These are phyloP conservation scores for Hesperophylax magnus DNA, from an alignment of 1,140 invertebrate species.

Conservation along the genomic window DNA sequence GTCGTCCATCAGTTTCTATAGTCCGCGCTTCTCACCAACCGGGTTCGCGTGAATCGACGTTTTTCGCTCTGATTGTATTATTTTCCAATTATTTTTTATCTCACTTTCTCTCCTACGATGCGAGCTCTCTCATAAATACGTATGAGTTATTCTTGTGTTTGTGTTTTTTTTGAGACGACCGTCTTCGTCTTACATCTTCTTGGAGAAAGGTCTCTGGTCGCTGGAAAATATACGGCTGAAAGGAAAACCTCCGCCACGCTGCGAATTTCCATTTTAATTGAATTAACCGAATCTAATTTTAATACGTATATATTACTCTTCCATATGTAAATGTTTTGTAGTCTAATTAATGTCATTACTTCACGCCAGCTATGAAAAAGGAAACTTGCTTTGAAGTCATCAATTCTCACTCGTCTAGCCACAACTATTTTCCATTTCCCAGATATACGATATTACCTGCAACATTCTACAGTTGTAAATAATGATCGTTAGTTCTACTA, in stretches of 20 bases:
- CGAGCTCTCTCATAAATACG: constrained; percentile 47
- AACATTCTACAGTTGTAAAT: no score
- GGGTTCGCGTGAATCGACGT: constrained; percentile 43
- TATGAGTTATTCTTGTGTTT: constrained; percentile 35
- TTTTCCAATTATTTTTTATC: constrained; percentile 54
- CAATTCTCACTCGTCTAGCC: no score
- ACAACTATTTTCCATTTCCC: no score
- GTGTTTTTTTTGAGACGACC: constrained; percentile 24
- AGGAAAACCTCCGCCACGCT: constrained; percentile 11
- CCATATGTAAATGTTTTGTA: no score
- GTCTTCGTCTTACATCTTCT: neutral
- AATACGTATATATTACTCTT: no score
- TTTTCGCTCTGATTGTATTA: constrained; percentile 53
- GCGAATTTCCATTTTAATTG: constrained; percentile 5
- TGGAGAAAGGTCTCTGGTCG: constrained; percentile 22
- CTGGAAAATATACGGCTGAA: constrained; percentile 12
- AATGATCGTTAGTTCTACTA: no score
- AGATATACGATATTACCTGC: no score
- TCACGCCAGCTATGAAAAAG: no score
- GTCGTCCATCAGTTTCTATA: no score
- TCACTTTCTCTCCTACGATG: constrained; percentile 50
- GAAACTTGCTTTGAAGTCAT: no score
- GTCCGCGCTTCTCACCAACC: neutral
- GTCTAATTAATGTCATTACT: no score
- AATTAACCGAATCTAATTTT: neutral